Conservation (phyloP, 2,797 vertebrate species). For the Oceanodroma leucorhoa region DNA sequence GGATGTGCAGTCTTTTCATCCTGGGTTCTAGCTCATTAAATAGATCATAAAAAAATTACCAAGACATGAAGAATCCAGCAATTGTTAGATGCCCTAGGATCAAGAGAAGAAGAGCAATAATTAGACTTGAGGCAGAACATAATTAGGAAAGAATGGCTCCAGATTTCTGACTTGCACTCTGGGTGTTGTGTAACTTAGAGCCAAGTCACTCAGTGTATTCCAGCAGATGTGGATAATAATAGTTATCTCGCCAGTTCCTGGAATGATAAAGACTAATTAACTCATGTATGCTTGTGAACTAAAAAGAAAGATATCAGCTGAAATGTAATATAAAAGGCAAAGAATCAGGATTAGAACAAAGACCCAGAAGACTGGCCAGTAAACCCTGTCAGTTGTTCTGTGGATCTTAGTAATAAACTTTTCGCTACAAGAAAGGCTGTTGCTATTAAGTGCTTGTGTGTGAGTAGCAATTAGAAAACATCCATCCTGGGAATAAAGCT, state of each 20-base stretch:
- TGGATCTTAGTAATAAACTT: not conserved
- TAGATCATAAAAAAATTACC: not conserved
- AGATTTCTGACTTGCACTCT: not conserved
- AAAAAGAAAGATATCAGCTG: not conserved
- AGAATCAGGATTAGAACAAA: not conserved
- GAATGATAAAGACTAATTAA: not conserved
- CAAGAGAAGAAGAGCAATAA: not conserved
- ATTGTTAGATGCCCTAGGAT: not conserved
- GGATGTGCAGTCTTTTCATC: not conserved
- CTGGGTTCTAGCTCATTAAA: not conserved
- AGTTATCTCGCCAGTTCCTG: not conserved
- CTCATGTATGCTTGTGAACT: not conserved
- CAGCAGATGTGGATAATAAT: not conserved
- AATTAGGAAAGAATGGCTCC: not conserved
- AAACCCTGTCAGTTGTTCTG: not conserved
- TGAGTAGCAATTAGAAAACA: not conserved
- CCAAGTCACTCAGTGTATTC: not conserved
- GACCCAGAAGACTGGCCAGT: not conserved
- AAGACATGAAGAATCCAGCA: not conserved
- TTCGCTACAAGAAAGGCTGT: not conserved
- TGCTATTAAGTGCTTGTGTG: not conserved
- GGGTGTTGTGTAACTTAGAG: not conserved
- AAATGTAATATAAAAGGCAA: not conserved
- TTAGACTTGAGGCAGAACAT: not conserved
- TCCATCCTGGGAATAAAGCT: not conserved